Evolutionary conservation across 2,888 invertebrate genomes (phyloP).

Genomic region (Andrena fulva): DNA sequence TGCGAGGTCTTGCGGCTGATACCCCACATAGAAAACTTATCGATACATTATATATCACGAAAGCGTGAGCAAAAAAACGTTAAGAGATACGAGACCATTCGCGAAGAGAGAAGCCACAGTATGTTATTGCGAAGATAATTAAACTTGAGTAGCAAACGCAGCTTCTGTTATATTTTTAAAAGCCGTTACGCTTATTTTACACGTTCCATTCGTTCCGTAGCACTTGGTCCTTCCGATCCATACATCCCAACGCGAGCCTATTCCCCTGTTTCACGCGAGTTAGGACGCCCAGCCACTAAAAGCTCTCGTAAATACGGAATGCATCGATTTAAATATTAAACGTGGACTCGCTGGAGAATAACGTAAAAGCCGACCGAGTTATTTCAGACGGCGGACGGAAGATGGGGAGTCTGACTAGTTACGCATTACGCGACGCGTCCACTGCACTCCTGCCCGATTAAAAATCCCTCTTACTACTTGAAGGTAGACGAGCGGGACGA

Average conservation of each 20-base stretch:
- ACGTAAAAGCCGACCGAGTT: background rate
- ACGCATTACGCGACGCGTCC: conserved; percentile 3
- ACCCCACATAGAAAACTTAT: background rate
- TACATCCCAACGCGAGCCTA: background rate
- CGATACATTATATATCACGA: no score
- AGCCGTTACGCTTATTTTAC: background rate
- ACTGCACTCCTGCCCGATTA: conserved; percentile 11
- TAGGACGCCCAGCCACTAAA: conserved; percentile 13
- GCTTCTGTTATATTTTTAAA: no score
- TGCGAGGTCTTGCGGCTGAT: background rate
- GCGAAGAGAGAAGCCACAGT: no score
- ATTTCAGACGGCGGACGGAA: background rate
- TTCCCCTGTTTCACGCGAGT: conserved; percentile 1
- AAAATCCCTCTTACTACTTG: conserved; percentile 1
- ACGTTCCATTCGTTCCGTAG: conserved; percentile 5
- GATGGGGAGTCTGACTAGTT: conserved; percentile 1
- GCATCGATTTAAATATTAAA: conserved; percentile 36
- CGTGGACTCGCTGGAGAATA: background rate
- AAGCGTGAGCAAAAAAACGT: no score
- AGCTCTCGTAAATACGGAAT: conserved; percentile 32
- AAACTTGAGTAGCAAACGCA: no score
- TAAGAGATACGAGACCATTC: no score
- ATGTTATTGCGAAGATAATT: no score
- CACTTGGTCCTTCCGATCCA: background rate
- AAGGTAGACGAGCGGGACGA: background rate